phyloP scores from a whole-genome alignment of 2,113 vertebrate genomes.

The Paradoxurus hermaphroditus region DNA sequence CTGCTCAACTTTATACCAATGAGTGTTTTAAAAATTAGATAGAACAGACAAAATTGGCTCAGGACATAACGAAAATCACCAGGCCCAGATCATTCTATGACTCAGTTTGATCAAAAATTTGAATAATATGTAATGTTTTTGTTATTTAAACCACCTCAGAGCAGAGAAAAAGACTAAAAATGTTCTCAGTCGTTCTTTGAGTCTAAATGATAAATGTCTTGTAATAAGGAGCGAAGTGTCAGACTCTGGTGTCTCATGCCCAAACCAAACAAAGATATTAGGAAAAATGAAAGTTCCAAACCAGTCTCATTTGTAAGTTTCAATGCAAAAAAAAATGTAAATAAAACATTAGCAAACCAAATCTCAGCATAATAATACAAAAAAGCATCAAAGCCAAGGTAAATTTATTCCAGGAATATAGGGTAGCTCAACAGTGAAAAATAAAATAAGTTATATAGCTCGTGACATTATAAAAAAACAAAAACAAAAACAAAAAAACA shows the following conservation, averaged over 20 bases:
- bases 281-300: background rate
- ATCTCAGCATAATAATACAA: background rate
- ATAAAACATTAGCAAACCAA: constrained; percentile 8
- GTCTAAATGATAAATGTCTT: constrained; percentile 39
- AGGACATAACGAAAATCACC: background rate
- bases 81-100: background rate
- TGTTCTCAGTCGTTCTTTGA: background rate
- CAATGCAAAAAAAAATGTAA: background rate
- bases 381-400: background rate
- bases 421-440: background rate
- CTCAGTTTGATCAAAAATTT: background rate
- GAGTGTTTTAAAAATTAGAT: background rate
- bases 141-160: background rate
- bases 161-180: background rate
- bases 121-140: background rate
- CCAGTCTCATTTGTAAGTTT: background rate
- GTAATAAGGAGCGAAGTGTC: background rate
- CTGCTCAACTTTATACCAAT: background rate
- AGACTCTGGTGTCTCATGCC: background rate
- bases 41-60: background rate
- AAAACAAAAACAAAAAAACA: background rate
- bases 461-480: background rate
- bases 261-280: background rate
- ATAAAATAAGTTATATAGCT: constrained; percentile 6
- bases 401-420: background rate